Percentiles rank a stretch among this genome's conserved stretches.
phyloP scores from a whole-genome alignment of 1,140 invertebrate genomes.

The Drosophila jambulina region DNA sequence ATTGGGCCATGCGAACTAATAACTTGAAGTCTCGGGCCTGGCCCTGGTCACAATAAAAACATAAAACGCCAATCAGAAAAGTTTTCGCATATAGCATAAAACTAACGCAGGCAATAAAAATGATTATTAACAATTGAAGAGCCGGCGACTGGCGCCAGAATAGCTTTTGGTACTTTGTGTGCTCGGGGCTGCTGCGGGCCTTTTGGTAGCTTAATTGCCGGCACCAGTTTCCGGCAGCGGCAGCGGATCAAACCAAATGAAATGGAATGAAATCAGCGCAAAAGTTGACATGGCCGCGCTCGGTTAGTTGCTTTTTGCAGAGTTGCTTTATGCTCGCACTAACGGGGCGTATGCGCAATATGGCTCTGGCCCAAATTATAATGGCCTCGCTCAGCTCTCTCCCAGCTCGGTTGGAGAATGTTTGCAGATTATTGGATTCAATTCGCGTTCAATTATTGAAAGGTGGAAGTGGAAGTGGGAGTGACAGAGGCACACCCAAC shows the following conservation, averaged over 20 bases:
- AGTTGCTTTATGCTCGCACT: slow-evolving; percentile 27
- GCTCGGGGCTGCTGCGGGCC: slow-evolving; percentile 20
- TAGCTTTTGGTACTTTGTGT: slow-evolving; percentile 45
- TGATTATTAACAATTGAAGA: slow-evolving; percentile 84
- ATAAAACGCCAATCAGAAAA: slow-evolving; percentile 80
- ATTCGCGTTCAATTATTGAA: slow-evolving; percentile 74
- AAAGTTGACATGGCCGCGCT: slow-evolving; percentile 63
- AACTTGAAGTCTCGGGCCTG: slow-evolving; percentile 59
- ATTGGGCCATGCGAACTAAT: slow-evolving; percentile 78
- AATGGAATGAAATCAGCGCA: slow-evolving; percentile 75
- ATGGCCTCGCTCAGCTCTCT: slow-evolving; percentile 4
- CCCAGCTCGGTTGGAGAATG: slow-evolving; percentile 1
- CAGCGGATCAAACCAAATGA: slow-evolving; percentile 49
- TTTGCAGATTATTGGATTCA: slow-evolving; percentile 58
- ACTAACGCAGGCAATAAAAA: slow-evolving; percentile 80
- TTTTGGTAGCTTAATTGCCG: slow-evolving; percentile 77
- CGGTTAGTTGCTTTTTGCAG: slow-evolving; percentile 51
- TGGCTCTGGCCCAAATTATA: slow-evolving; percentile 35
- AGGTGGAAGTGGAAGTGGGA: slow-evolving; percentile 46
- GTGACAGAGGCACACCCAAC: slow-evolving; percentile 1
- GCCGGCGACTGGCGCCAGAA: slow-evolving; percentile 73
- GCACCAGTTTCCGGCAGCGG: slow-evolving; percentile 68
- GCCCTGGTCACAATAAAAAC: slow-evolving; percentile 75
- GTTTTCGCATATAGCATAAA: slow-evolving; percentile 80
- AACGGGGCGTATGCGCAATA: slow-evolving; percentile 64